Evolutionary conservation across 1,140 invertebrate species (phyloP).

Genomic region (Latrodectus geometricus): DNA sequence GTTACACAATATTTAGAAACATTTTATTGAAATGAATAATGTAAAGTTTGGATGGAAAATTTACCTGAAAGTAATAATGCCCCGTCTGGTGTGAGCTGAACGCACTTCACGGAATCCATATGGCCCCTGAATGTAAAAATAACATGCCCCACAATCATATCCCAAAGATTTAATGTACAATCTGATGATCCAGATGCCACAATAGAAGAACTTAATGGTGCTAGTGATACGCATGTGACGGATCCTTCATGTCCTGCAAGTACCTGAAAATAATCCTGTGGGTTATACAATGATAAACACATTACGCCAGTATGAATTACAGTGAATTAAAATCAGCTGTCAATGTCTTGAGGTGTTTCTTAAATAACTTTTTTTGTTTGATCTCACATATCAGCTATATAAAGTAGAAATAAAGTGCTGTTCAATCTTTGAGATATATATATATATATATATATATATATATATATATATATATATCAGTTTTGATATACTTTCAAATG

Average conservation of each 20-base stretch:
- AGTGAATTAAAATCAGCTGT: too few relatives aligned
- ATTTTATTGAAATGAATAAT: not conserved
- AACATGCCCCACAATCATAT: constrained; percentile 84
- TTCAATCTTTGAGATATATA: too few relatives aligned
- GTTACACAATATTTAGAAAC: too few relatives aligned
- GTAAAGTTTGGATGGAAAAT: not conserved
- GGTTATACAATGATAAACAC: too few relatives aligned
- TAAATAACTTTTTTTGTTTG: too few relatives aligned
- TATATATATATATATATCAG: too few relatives aligned
- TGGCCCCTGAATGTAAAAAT: constrained; percentile 82
- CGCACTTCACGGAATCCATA: constrained; percentile 81
- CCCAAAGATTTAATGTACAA: constrained; percentile 86
- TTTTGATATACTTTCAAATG: too few relatives aligned
- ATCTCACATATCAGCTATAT: too few relatives aligned
- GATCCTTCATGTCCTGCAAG: constrained; percentile 86
- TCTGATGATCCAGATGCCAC: constrained; percentile 86
- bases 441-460: too few relatives aligned
- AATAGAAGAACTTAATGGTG: constrained; percentile 69
- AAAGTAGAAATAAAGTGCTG: too few relatives aligned
- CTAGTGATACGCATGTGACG: constrained; percentile 85
- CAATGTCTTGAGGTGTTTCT: too few relatives aligned
- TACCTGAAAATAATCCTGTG: constrained; percentile 68
- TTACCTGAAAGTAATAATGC: constrained; percentile 77
- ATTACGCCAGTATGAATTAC: too few relatives aligned
- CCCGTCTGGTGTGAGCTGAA: constrained; percentile 82